A percentile compares a stretch with the other conserved stretches of the same genome.
phyloP scores from a whole-genome alignment of 2,113 vertebrate genomes.

The Indicator maculatus region DNA sequence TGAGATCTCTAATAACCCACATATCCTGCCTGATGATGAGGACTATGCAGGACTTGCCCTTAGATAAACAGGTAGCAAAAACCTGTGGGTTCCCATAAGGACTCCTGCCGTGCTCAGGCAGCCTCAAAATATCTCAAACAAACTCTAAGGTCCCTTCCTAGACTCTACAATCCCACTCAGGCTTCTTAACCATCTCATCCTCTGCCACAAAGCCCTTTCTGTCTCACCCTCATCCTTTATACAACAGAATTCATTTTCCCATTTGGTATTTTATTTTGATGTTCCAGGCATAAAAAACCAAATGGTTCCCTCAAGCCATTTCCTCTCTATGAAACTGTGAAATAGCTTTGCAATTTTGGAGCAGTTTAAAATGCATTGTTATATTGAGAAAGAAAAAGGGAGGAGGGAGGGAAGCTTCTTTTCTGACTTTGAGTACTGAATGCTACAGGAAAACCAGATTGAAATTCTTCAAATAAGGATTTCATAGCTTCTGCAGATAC shows the following conservation, averaged over 20 bases:
- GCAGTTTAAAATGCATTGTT: conserved; percentile 78
- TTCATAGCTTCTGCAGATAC: conserved; percentile 38
- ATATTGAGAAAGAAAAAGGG: conserved; percentile 58
- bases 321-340: conserved; percentile 73
- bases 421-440: conserved; percentile 54
- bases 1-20: not conserved
- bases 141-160: not conserved
- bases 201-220: not conserved
- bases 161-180: not conserved
- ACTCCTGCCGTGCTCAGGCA: not conserved
- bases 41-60: not conserved
- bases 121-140: not conserved
- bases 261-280: conserved; percentile 78
- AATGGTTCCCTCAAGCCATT: conserved; percentile 78
- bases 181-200: not conserved
- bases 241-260: conserved; percentile 69
- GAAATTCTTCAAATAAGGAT: conserved; percentile 60
- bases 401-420: not conserved
- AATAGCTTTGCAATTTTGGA: conserved; percentile 79
- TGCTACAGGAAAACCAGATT: conserved; percentile 35
- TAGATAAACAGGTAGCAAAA: not conserved
- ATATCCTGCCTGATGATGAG: not conserved
- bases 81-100: not conserved
- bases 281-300: conserved; percentile 75
- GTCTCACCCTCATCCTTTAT: not conserved